Evolutionary conservation across 2,797 vertebrate species (phyloP).

Genomic region (Artibeus jamaicensis): DNA sequence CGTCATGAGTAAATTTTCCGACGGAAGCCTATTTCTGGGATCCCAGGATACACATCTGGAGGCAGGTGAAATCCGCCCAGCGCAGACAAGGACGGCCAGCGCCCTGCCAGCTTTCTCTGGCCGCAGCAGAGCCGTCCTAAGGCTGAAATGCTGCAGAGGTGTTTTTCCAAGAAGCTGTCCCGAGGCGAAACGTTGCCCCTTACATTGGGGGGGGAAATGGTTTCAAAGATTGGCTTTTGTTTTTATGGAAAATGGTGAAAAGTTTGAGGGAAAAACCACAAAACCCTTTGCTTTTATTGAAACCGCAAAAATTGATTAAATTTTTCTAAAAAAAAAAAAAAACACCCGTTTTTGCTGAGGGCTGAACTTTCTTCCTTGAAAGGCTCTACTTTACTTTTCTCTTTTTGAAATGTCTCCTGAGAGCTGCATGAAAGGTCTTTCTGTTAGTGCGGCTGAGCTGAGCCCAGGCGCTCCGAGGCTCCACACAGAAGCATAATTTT

Average conservation of each 20-base stretch:
- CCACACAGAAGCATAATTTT: not conserved
- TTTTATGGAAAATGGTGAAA: slow-evolving; percentile 71
- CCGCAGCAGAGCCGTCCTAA: not conserved
- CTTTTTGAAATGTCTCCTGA: slow-evolving; percentile 43
- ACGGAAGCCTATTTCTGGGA: not conserved
- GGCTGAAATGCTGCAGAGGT: not conserved
- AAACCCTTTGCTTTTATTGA: slow-evolving; percentile 68
- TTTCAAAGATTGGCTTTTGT: slow-evolving; percentile 60
- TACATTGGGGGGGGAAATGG: slow-evolving; percentile 32
- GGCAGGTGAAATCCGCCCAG: not conserved
- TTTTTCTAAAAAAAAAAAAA: slow-evolving; percentile 10
- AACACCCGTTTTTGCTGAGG: slow-evolving; percentile 67
- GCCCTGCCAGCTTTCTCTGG: rapidly evolving
- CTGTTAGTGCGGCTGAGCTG: slow-evolving; percentile 11
- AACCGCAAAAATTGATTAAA: slow-evolving; percentile 71
- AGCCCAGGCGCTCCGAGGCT: slow-evolving; percentile 38
- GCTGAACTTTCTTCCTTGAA: slow-evolving; percentile 67
- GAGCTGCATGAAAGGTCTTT: slow-evolving; percentile 68
- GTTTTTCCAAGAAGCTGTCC: not conserved
- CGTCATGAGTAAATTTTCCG: not conserved
- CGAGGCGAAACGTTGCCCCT: not conserved
- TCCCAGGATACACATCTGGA: not conserved
- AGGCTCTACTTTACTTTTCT: slow-evolving; percentile 37
- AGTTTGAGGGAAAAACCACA: slow-evolving; percentile 72
- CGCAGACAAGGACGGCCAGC: too few species aligned